Conservation (phyloP, 2,113 vertebrate genomes). For the Onychostoma macrolepis region DNA sequence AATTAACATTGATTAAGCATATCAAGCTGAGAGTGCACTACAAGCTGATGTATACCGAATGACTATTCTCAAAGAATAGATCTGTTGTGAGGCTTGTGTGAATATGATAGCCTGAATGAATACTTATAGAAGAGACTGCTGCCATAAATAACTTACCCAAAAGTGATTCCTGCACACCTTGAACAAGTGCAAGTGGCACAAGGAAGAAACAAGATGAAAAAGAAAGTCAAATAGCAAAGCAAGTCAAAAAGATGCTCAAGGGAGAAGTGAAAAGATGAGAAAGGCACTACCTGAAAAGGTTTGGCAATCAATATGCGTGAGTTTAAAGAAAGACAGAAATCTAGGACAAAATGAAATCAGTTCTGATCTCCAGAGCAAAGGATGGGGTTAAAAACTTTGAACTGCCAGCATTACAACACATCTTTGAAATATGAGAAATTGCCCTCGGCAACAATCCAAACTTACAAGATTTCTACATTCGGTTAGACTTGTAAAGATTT, state of each 20-base stretch:
- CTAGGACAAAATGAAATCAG: constrained; percentile 4
- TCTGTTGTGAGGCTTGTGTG: neutral
- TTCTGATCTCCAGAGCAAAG: neutral
- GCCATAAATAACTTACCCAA: constrained; percentile 69
- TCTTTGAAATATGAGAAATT: neutral
- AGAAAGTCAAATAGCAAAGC: neutral
- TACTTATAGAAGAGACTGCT: neutral
- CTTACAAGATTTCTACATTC: neutral
- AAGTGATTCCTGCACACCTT: constrained; percentile 75
- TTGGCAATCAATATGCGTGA: neutral
- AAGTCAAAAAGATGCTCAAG: constrained; percentile 11
- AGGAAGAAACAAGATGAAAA: neutral
- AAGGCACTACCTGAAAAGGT: neutral
- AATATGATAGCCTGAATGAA: neutral
- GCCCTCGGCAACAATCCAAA: neutral
- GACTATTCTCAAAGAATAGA: neutral
- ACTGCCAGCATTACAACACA: neutral
- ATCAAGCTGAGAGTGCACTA: neutral
- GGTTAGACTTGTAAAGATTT: neutral
- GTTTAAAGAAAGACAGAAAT: constrained; percentile 12
- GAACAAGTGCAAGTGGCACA: constrained; percentile 43
- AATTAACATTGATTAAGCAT: neutral
- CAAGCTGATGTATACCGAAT: neutral
- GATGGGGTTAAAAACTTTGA: neutral
- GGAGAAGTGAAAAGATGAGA: constrained; percentile 1